Evolutionary conservation across 2,113 vertebrate species (phyloP).

Genomic region (Grantiella picta): DNA sequence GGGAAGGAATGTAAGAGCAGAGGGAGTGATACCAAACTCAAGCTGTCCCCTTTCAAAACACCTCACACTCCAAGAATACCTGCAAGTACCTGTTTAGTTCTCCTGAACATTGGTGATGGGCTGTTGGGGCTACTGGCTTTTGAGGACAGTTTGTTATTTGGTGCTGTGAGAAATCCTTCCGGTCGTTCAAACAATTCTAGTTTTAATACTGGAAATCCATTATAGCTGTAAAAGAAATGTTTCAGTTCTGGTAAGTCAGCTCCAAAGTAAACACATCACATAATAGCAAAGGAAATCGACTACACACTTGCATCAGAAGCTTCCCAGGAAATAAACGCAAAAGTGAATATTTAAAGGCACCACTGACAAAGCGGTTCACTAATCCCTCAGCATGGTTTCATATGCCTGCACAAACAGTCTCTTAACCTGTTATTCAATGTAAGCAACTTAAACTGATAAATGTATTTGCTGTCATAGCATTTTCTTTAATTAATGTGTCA

Average conservation of each 20-base stretch:
- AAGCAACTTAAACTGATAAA: not conserved
- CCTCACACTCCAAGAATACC: not conserved
- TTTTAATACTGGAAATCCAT: conserved; percentile 90
- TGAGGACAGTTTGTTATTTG: conserved; percentile 74
- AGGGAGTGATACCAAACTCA: not conserved
- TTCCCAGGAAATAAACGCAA: not conserved
- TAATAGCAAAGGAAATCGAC: not conserved
- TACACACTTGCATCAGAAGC: not conserved
- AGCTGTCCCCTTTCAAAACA: not conserved
- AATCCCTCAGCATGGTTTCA: not conserved
- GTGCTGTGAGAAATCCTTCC: conserved; percentile 75
- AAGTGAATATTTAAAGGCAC: not conserved
- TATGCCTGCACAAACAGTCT: not conserved
- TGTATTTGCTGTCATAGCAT: not conserved
- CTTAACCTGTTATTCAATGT: not conserved
- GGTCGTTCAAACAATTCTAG: conserved; percentile 87
- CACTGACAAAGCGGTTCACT: not conserved
- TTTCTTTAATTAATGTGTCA: conserved; percentile 12
- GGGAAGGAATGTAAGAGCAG: not conserved
- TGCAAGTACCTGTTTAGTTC: conserved; percentile 92
- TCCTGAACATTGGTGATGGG: conserved; percentile 92
- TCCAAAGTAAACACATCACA: not conserved
- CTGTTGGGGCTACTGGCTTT: conserved; percentile 90
- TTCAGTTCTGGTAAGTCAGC: not conserved
- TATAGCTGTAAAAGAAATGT: conserved; percentile 82